These are phyloP conservation scores for Heliornis fulica DNA, from an alignment of 2,113 vertebrate genomes.

Conservation along the genomic window DNA sequence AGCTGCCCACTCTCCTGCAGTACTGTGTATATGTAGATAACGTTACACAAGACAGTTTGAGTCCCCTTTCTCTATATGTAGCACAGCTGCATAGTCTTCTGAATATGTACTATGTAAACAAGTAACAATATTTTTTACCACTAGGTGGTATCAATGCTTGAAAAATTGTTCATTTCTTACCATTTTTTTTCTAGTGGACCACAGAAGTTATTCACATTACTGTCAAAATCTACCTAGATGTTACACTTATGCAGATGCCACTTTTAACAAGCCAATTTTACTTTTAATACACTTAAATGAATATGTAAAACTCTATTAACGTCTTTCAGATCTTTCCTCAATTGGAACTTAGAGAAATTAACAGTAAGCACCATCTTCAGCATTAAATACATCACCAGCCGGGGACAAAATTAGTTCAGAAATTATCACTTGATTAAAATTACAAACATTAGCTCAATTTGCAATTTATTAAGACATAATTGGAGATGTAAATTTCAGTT, in stretches of 20 bases:
- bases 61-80: neutral
- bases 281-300: neutral
- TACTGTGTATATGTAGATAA: neutral
- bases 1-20: neutral
- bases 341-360: neutral
- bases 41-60: neutral
- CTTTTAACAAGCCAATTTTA: neutral
- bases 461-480: neutral
- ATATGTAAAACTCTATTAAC: conserved; percentile 16
- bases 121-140: conserved; percentile 20
- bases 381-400: neutral
- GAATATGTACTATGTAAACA: neutral
- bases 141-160: conserved; percentile 59
- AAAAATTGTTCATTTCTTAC: neutral
- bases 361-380: neutral
- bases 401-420: conserved; percentile 23
- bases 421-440: conserved; percentile 51
- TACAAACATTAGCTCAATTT: conserved; percentile 1
- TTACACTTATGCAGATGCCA: neutral
- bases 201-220: neutral
- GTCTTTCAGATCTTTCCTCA: conserved; percentile 17
- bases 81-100: neutral
- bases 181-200: neutral
- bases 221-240: neutral
- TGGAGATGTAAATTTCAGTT: neutral